These are phyloP conservation scores for Ceuthmochares aereus DNA, from an alignment of 2,113 vertebrate genomes.

Conservation along the genomic window DNA sequence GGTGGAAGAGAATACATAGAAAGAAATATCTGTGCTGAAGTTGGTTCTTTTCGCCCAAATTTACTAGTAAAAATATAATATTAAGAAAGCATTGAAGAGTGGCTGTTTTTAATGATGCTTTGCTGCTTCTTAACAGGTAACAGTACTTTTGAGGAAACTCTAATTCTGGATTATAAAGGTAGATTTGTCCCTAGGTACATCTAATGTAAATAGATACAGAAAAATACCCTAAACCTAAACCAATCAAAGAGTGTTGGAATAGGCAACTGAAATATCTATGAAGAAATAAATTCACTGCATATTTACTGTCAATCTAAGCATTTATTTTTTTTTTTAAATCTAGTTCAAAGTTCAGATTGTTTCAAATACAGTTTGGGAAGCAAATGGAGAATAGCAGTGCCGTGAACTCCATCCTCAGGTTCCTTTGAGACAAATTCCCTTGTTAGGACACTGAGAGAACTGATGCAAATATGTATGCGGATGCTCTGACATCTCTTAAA, in stretches of 20 bases:
- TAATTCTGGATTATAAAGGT: neutral
- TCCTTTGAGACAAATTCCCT: neutral
- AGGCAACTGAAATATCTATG: neutral
- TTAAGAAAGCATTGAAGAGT: neutral
- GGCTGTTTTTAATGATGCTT: neutral
- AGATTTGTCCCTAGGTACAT: neutral
- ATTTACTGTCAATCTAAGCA: neutral
- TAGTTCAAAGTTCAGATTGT: neutral
- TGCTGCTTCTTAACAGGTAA: neutral
- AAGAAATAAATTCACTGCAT: neutral
- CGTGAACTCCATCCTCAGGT: neutral
- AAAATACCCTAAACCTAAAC: neutral
- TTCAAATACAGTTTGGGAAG: neutral
- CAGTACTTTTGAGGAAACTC: neutral
- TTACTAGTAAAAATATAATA: neutral
- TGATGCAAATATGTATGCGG: rapidly evolving
- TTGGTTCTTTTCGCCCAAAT: neutral
- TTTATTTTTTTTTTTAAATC: neutral
- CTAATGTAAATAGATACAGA: neutral
- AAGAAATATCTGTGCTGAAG: neutral
- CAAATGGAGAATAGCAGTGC: neutral
- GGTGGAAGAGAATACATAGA: neutral
- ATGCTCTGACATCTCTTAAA: neutral
- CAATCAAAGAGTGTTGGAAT: neutral
- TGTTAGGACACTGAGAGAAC: neutral